These are phyloP conservation scores for Steinernema scapterisci DNA, from an alignment of 2,888 invertebrate species.

Conservation along the genomic window DNA sequence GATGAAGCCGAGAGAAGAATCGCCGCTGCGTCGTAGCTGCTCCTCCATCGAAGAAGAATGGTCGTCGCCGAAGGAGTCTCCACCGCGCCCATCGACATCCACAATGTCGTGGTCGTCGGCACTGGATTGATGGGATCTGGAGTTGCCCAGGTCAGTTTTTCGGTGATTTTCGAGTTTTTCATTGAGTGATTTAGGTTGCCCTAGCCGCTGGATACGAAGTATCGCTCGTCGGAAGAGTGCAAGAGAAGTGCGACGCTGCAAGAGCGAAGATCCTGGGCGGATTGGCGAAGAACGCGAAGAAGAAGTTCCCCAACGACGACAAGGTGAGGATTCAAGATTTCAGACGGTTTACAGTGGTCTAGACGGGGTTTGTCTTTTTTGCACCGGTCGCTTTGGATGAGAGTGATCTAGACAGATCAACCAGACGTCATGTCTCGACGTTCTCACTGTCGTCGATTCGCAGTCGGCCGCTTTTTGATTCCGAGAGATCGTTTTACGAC, in stretches of 20 bases:
- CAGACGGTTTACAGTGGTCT: no score
- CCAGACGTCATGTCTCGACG: no score
- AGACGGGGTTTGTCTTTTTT: no score
- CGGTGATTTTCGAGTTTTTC: not conserved
- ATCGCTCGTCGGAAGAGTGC: constrained; percentile 79
- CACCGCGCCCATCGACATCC: constrained; percentile 25
- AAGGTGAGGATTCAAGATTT: constrained; percentile 70
- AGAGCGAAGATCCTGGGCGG: constrained; percentile 76
- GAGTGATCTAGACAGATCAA: no score
- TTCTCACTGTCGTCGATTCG: no score
- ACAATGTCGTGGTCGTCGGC: constrained; percentile 58
- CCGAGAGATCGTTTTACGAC: no score
- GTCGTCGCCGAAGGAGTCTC: constrained; percentile 26
- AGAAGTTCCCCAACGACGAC: constrained; percentile 71
- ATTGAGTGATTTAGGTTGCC: constrained; percentile 75
- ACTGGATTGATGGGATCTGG: constrained; percentile 65
- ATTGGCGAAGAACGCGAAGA: constrained; percentile 79
- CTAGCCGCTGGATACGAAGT: constrained; percentile 83
- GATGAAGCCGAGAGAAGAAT: not conserved
- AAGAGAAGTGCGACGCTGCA: constrained; percentile 78
- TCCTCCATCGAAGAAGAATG: not conserved
- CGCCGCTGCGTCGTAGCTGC: not conserved
- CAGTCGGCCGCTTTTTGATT: no score
- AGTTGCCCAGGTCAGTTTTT: constrained; percentile 57
- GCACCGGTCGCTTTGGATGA: no score